phyloP scores from a whole-genome alignment of 2,113 vertebrate genomes.

The Nothoprocta perdicaria region DNA sequence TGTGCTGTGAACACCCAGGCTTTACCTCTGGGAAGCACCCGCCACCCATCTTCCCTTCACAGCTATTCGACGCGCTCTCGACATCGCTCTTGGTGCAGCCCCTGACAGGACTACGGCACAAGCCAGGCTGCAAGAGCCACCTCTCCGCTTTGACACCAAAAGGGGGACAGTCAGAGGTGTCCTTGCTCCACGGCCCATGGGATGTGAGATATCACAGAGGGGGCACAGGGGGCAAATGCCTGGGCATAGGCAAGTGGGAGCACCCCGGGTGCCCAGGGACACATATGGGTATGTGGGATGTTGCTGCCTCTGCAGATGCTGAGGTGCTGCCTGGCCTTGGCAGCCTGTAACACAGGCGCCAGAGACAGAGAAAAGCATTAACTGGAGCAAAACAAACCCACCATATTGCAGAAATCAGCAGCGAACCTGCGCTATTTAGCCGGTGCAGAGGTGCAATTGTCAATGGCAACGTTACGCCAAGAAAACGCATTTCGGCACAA shows the following conservation, averaged over 20 bases:
- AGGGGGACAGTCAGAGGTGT: background rate
- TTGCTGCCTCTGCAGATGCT: background rate
- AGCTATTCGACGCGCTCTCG: background rate
- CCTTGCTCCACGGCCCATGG: fast-evolving
- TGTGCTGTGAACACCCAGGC: background rate
- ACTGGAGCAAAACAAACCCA: background rate
- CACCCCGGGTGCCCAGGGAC: fast-evolving
- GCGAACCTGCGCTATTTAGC: background rate
- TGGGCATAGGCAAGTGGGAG: fast-evolving
- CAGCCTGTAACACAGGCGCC: background rate
- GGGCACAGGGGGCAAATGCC: background rate
- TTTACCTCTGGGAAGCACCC: background rate
- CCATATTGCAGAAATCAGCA: background rate
- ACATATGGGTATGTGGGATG: fast-evolving
- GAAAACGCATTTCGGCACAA: background rate
- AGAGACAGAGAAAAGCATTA: background rate
- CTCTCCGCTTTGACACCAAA: background rate
- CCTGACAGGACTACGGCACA: background rate
- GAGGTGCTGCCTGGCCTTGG: fast-evolving
- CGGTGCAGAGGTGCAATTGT: background rate
- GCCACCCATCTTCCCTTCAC: background rate
- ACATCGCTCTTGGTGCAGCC: background rate
- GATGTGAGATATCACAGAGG: background rate
- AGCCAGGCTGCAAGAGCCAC: background rate
- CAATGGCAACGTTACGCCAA: background rate